phyloP scores from a whole-genome alignment of 2,113 vertebrate species.

The Taxidea taxus region DNA sequence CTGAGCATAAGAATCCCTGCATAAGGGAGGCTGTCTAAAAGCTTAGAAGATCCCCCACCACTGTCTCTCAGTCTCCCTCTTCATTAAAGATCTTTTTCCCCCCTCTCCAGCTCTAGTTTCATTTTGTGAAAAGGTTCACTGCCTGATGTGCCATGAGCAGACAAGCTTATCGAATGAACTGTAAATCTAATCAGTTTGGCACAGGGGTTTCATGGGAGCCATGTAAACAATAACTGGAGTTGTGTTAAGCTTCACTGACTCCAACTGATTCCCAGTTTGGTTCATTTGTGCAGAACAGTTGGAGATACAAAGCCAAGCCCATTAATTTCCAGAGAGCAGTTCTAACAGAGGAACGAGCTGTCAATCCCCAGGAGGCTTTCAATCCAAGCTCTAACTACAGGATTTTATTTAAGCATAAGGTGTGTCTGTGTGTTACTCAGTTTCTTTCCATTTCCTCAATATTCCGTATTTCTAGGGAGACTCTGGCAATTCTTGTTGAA shows the following conservation, averaged over 20 bases:
- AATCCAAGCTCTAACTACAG: conserved; percentile 40
- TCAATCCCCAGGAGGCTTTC: conserved; percentile 51
- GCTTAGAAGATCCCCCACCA: background rate
- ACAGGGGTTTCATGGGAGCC: conserved; percentile 79
- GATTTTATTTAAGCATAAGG: conserved; percentile 57
- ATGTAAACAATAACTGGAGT: conserved; percentile 76
- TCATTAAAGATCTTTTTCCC: background rate
- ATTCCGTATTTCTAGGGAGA: conserved; percentile 50
- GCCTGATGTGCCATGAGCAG: conserved; percentile 73
- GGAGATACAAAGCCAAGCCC: conserved; percentile 60
- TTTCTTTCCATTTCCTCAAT: conserved; percentile 53
- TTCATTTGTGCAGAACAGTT: conserved; percentile 78
- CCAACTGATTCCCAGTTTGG: conserved; percentile 75
- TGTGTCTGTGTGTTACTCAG: conserved; percentile 44
- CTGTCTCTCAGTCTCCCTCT: conserved; percentile 11
- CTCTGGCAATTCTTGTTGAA: conserved; percentile 37
- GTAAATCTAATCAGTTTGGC: conserved; percentile 88
- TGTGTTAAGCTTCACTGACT: conserved; percentile 76
- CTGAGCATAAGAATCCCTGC: background rate
- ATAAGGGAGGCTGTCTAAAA: background rate
- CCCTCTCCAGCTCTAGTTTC: conserved; percentile 66
- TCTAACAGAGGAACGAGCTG: conserved; percentile 54
- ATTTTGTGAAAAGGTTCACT: conserved; percentile 73
- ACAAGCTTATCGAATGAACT: conserved; percentile 82
- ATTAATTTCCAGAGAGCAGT: conserved; percentile 61